Base-by-base conservation (phyloP, 1,140 invertebrate genomes). In the Drosophila mauritiana region DNA sequence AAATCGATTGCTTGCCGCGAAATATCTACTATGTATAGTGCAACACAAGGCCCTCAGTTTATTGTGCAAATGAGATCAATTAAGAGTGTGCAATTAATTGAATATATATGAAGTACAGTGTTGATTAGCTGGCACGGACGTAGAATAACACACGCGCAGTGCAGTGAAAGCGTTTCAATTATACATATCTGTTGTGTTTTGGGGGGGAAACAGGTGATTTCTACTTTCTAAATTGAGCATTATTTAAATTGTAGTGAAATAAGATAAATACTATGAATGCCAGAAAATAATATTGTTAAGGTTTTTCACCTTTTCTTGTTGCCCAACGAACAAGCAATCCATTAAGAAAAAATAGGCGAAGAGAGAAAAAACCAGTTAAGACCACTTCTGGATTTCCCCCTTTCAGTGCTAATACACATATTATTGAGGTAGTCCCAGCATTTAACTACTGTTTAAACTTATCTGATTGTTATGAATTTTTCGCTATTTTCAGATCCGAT, bases 401-500 rank as follows among this genome's bases (percentile, higher is more conserved):
- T 61, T 45, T 10, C 2, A 25, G 12, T 48, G 43, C 11, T 62
- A 43, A 51, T 8, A 27, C 22, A 37, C 20, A 37, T 22, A 12
- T 13, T 17, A 57, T 70, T 72, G 68, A 6, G 65, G 68, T 70
- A 72, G 67, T 70, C 64, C 52, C 34, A 15, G 4, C 13, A 22
- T 3, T 7, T 12, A 27, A 15, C 11, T 17, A n/a, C 7, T 6
- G 25, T n/a, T 25, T 36, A 52, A 39, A 11, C 22, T 40, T 13
- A n/a, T 27, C 4, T 6, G 49, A 15, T 31, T 15, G 4, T 13
- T 49, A 22, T 61, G 36, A 0, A 4, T 22, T 8, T 42, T 56
- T n/a, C n/a, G 12, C 48, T 70, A 0, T 31, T 31, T 31, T 31
- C 78, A 91, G 91, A 73, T 79, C 78, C 67, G 72, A 74, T 37